A percentile compares a stretch with the other conserved stretches of the same genome.
Conservation (phyloP, 2,797 vertebrate genomes). For the Gobio occitaniae region DNA sequence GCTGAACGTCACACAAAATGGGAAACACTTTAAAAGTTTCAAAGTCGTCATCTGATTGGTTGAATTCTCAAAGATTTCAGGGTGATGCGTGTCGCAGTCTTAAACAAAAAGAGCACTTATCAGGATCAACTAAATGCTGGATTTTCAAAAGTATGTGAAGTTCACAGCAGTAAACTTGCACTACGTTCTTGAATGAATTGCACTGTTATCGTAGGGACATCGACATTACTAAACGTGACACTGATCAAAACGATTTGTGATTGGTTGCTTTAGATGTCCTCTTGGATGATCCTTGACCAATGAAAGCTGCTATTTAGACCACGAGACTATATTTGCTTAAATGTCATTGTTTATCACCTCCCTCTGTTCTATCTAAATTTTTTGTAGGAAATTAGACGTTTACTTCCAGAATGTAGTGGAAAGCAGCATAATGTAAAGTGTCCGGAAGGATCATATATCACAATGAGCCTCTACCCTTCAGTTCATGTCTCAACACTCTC, state of each 20-base stretch:
- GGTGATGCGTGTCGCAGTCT: neutral
- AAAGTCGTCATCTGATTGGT: neutral
- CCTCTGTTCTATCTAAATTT: neutral
- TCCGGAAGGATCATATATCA: neutral
- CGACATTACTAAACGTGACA: neutral
- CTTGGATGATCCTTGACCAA: too few species aligned
- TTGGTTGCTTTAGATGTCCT: neutral
- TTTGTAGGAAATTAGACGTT: neutral
- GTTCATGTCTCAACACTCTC: constrained; percentile 7
- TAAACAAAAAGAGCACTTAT: neutral
- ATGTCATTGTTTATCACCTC: neutral
- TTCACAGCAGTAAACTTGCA: neutral
- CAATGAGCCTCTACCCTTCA: constrained; percentile 6
- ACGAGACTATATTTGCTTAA: neutral
- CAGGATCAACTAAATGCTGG: neutral
- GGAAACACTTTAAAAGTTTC: neutral
- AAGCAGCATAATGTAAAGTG: neutral
- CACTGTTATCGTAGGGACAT: neutral
- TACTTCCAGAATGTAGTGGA: neutral
- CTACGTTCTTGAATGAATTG: neutral
- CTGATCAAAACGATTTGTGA: neutral
- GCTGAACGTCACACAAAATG: neutral
- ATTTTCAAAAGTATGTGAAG: neutral
- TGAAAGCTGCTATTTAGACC: neutral
- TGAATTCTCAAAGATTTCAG: neutral